Evolutionary conservation across 2,888 invertebrate genomes (phyloP).

Genomic region (Halictus quadricinctus): DNA sequence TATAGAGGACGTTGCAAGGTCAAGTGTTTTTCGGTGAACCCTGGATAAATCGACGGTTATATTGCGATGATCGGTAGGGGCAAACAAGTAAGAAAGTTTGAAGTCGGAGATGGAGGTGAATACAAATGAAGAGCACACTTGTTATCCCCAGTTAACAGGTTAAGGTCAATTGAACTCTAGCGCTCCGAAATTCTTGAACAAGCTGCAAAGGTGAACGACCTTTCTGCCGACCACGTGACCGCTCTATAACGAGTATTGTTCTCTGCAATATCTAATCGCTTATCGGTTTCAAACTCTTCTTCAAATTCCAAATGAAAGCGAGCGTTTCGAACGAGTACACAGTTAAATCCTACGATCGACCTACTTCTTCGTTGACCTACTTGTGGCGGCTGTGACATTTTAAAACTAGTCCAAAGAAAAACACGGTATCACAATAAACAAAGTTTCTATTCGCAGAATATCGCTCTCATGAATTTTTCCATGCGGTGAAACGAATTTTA

Average conservation of each 20-base stretch:
- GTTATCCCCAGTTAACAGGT: conserved; percentile 4
- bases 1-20: too few species aligned
- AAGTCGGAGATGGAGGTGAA: not conserved
- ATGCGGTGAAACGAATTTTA: not conserved
- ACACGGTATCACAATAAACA: conserved; percentile 4
- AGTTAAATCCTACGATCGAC: not conserved
- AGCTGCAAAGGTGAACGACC: not conserved
- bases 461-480: not conserved
- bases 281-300: not conserved
- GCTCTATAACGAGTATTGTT: not conserved
- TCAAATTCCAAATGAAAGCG: not conserved
- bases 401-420: not conserved
- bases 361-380: conserved; percentile 6
- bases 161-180: conserved; percentile 1
- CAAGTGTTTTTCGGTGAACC: too few species aligned
- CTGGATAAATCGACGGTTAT: too few species aligned
- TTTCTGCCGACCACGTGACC: not conserved
- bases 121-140: not conserved
- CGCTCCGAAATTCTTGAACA: conserved; percentile 1
- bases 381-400: not conserved
- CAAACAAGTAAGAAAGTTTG: not conserved
- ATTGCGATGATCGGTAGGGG: too few species aligned
- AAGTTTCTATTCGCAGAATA: not conserved
- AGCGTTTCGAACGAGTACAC: not conserved
- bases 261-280: not conserved